phyloP scores from a whole-genome alignment of 2,113 vertebrate species.

The Asarcornis scutulata region DNA sequence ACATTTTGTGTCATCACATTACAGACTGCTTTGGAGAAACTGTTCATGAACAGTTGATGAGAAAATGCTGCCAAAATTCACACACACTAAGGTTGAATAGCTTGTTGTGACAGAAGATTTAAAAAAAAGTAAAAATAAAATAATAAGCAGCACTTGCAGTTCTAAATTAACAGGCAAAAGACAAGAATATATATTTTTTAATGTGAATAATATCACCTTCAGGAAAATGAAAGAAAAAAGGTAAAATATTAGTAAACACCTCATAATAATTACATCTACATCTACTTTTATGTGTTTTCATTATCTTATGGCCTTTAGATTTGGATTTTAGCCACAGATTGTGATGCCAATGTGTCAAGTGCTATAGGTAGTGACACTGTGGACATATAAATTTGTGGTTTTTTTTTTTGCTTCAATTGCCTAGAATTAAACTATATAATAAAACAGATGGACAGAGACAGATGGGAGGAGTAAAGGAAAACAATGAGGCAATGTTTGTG shows the following conservation, averaged over 20 bases:
- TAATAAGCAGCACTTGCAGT: not conserved
- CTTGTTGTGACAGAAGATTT: not conserved
- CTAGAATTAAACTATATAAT: not conserved
- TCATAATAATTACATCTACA: not conserved
- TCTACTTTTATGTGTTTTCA: not conserved
- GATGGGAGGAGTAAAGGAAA: conserved; percentile 52
- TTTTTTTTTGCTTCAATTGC: not conserved
- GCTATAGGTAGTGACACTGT: not conserved
- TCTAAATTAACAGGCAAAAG: not conserved
- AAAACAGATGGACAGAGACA: conserved; percentile 55
- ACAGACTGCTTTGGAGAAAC: not conserved
- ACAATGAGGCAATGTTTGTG: conserved; percentile 22
- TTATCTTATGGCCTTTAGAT: not conserved
- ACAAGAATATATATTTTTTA: not conserved
- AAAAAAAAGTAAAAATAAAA: not conserved
- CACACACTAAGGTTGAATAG: not conserved
- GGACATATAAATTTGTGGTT: not conserved
- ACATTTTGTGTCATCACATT: not conserved
- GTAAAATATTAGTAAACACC: not conserved
- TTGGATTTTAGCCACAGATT: not conserved
- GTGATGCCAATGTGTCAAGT: not conserved
- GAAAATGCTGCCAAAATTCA: conserved; percentile 24
- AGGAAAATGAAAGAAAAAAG: not conserved
- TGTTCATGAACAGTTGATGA: not conserved
- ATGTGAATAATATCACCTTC: rapidly evolving